phyloP scores from a whole-genome alignment of 1,140 invertebrate species.

The Vanessa atalanta region DNA sequence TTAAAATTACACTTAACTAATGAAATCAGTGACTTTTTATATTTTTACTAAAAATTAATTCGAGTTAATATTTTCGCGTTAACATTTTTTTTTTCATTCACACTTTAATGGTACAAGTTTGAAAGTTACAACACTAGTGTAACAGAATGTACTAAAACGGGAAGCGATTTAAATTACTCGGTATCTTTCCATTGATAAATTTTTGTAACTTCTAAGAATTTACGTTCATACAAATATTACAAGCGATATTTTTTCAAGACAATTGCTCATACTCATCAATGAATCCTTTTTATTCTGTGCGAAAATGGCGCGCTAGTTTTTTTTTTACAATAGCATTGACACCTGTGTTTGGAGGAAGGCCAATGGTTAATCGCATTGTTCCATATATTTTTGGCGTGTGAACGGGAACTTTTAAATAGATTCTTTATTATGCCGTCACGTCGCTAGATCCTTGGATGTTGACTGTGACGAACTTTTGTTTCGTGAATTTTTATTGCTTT shows the following conservation, averaged over 20 bases:
- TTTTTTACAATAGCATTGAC: neutral
- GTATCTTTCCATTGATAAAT: slow-evolving; percentile 13
- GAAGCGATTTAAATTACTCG: neutral
- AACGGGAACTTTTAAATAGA: slow-evolving; percentile 48
- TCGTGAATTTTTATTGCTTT: slow-evolving; percentile 3
- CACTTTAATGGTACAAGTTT: neutral
- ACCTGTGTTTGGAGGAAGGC: slow-evolving; percentile 19
- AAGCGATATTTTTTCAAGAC: neutral
- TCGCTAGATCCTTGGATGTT: slow-evolving; percentile 19
- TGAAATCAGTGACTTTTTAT: too few relatives aligned
- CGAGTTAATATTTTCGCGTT: too few relatives aligned
- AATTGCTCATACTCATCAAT: slow-evolving; percentile 47
- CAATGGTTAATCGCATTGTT: slow-evolving; percentile 42
- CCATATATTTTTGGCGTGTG: slow-evolving; percentile 50
- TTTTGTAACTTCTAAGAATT: slow-evolving; percentile 8
- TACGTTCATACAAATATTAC: slow-evolving; percentile 23
- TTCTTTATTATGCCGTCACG: slow-evolving; percentile 50
- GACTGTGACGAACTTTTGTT: neutral
- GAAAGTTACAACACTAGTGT: neutral
- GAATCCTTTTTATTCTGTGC: slow-evolving; percentile 41
- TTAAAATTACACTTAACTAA: too few relatives aligned
- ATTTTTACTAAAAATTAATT: too few relatives aligned
- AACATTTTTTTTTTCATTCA: neutral
- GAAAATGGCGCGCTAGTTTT: neutral
- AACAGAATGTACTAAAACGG: neutral